phyloP scores from a whole-genome alignment of 1,140 invertebrate genomes.

The Ephestia elutella region DNA sequence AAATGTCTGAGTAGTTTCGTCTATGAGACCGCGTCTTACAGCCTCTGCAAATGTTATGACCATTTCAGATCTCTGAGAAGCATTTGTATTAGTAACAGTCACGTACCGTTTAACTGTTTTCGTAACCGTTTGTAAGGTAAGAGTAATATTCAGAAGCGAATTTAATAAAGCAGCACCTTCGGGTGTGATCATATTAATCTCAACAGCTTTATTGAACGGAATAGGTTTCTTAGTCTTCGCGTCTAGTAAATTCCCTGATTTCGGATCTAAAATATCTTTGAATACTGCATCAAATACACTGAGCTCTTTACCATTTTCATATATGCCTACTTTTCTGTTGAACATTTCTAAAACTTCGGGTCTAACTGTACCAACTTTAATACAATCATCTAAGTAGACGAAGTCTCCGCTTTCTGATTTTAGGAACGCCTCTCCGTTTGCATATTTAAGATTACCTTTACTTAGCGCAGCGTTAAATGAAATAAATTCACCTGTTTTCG shows the following conservation, averaged over 20 bases:
- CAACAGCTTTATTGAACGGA: constrained; percentile 89
- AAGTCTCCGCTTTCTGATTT: constrained; percentile 85
- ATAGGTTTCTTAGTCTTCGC: constrained; percentile 83
- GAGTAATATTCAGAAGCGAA: constrained; percentile 87
- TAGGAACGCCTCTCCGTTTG: constrained; percentile 81
- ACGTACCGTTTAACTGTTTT: constrained; percentile 87
- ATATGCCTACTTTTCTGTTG: constrained; percentile 86
- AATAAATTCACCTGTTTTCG: constrained; percentile 85
- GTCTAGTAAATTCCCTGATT: constrained; percentile 89
- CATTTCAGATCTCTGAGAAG: constrained; percentile 75
- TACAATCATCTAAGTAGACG: constrained; percentile 81
- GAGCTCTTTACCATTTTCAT: constrained; percentile 83
- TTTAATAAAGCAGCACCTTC: constrained; percentile 90
- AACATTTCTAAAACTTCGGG: constrained; percentile 90
- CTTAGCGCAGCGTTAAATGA: constrained; percentile 90
- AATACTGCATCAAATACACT: constrained; percentile 90
- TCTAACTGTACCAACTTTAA: constrained; percentile 79
- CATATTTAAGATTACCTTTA: constrained; percentile 85
- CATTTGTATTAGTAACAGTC: constrained; percentile 80
- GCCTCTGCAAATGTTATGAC: constrained; percentile 86
- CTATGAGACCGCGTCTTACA: constrained; percentile 84
- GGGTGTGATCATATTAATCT: constrained; percentile 86
- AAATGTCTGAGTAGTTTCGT: constrained; percentile 85
- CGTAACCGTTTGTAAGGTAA: constrained; percentile 89
- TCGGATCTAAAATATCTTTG: constrained; percentile 87